Percentiles rank a stretch among this genome's conserved stretches.
These are phyloP conservation scores for Nasonovia ribisnigri DNA, from an alignment of 2,888 invertebrate genomes.

Conservation along the genomic window DNA sequence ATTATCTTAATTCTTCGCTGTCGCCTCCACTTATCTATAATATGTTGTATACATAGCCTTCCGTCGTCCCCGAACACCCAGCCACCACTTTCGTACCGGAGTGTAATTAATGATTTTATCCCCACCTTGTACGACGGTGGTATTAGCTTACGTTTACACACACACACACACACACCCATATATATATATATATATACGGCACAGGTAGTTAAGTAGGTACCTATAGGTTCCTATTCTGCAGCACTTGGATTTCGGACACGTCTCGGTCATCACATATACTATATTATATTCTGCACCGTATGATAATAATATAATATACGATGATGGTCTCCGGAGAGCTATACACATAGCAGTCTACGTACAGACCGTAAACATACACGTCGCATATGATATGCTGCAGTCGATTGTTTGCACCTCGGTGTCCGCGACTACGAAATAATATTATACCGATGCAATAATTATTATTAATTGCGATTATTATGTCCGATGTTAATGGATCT, in stretches of 20 bases:
- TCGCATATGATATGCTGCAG: neutral
- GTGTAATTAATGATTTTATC: conserved; percentile 18
- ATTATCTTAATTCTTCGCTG: neutral
- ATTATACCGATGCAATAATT: neutral
- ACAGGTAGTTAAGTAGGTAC: no score
- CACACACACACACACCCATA: no score
- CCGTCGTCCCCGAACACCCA: neutral
- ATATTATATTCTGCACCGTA: no score
- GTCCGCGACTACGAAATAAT: neutral
- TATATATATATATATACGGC: no score
- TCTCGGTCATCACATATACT: neutral
- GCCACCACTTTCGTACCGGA: neutral
- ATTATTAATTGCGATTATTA: neutral
- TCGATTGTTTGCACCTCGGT: neutral
- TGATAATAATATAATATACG: neutral
- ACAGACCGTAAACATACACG: neutral
- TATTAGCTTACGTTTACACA: neutral
- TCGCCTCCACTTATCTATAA: neutral
- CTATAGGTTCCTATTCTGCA: neutral
- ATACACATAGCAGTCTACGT: neutral
- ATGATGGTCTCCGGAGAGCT: neutral
- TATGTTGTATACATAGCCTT: neutral
- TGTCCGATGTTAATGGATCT: neutral
- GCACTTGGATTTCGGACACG: neutral
- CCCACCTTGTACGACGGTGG: neutral